Percentiles rank a stretch among this genome's conserved stretches.
phyloP scores from a whole-genome alignment of 2,797 vertebrate genomes.

The Cephalopachus bancanus region DNA sequence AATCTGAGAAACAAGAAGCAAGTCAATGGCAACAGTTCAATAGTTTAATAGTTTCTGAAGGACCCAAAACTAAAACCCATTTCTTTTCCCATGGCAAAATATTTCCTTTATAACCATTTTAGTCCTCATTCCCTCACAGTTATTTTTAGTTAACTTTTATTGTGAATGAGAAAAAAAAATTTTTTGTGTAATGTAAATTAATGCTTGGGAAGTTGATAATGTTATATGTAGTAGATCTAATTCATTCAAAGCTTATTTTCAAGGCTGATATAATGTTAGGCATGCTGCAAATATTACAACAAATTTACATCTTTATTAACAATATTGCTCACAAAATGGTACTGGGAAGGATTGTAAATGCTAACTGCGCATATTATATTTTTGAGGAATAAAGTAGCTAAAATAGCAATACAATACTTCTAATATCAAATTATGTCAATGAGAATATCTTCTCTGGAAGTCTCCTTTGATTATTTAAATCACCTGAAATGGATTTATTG shows the following conservation, averaged over 20 bases:
- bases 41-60: background rate
- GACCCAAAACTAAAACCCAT: background rate
- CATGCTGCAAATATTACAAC: constrained; percentile 72
- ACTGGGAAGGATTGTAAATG: constrained; percentile 74
- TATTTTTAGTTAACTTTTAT: background rate
- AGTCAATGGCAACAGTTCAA: background rate
- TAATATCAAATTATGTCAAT: constrained; percentile 37
- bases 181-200: constrained; percentile 25
- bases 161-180: background rate
- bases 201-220: background rate
- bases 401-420: constrained; percentile 59
- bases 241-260: constrained; percentile 68
- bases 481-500: background rate
- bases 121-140: background rate
- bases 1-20: background rate
- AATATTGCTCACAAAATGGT: constrained; percentile 68
- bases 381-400: constrained; percentile 76
- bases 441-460: background rate
- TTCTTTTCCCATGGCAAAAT: background rate
- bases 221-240: constrained; percentile 22
- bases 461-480: background rate
- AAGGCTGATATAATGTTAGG: constrained; percentile 66
- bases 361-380: constrained; percentile 50
- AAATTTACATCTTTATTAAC: constrained; percentile 78
- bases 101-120: background rate